These are phyloP conservation scores for Plemyria rubiginata DNA, from an alignment of 2,888 invertebrate species.

Conservation along the genomic window DNA sequence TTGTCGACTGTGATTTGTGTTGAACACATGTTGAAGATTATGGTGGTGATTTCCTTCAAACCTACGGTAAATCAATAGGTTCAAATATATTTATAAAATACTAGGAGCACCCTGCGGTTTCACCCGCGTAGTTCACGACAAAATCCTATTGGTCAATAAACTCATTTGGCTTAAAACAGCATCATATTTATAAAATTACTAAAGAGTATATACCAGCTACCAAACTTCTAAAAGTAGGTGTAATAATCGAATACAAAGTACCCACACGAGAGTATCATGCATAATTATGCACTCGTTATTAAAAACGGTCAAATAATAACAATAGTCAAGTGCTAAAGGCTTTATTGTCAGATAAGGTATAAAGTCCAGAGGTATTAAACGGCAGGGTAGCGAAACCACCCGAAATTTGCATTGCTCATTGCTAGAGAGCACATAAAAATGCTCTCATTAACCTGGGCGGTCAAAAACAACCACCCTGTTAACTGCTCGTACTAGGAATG, in stretches of 20 bases:
- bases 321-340: slow-evolving; percentile 66
- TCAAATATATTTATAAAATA: too few relatives aligned
- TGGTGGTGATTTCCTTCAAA: too few relatives aligned
- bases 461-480: slow-evolving; percentile 66
- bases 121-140: too few relatives aligned
- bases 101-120: too few relatives aligned
- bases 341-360: slow-evolving; percentile 67
- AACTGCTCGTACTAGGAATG: slow-evolving; percentile 47
- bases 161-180: too few relatives aligned
- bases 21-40: too few relatives aligned
- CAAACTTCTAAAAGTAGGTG: neutral
- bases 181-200: too few relatives aligned
- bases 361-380: slow-evolving; percentile 74
- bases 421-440: slow-evolving; percentile 79
- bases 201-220: too few relatives aligned
- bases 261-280: slow-evolving; percentile 18
- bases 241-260: neutral
- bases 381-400: slow-evolving; percentile 69
- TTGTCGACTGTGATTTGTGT: too few relatives aligned
- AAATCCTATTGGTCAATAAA: too few relatives aligned
- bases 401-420: slow-evolving; percentile 84
- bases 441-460: slow-evolving; percentile 81
- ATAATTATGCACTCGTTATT: slow-evolving; percentile 40
- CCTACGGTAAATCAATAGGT: too few relatives aligned
- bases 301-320: slow-evolving; percentile 57